These are phyloP conservation scores for Arion vulgaris DNA, from an alignment of 1,140 invertebrate species.

Conservation along the genomic window DNA sequence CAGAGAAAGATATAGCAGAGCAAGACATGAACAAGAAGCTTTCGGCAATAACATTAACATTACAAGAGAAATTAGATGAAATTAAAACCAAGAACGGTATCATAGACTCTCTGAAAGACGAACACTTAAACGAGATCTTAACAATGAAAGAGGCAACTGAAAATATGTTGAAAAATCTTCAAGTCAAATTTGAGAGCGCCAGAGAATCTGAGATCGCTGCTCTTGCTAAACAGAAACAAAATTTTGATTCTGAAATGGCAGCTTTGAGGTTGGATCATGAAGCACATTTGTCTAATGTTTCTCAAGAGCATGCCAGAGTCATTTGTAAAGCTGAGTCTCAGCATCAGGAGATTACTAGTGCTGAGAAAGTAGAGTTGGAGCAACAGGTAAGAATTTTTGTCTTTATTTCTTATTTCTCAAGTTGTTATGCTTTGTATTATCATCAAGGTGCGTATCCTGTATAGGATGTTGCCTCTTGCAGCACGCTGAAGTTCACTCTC, in stretches of 20 bases:
- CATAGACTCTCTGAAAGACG: background rate
- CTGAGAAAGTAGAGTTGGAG: background rate
- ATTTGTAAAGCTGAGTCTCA: background rate
- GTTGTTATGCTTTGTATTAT: too few relatives aligned
- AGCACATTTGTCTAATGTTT: background rate
- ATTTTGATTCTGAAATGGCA: background rate
- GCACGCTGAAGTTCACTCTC: too few relatives aligned
- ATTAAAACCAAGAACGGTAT: background rate
- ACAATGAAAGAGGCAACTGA: background rate
- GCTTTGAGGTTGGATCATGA: background rate
- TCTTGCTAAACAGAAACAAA: conserved; percentile 11
- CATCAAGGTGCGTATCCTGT: too few relatives aligned
- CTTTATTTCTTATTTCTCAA: background rate
- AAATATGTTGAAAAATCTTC: conserved; percentile 1
- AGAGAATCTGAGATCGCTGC: conserved; percentile 21
- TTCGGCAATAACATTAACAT: background rate
- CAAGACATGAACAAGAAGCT: background rate
- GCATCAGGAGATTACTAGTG: background rate
- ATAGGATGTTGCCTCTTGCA: too few relatives aligned
- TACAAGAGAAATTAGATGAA: background rate
- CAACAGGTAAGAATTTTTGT: background rate
- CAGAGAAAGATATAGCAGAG: background rate
- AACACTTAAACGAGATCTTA: background rate
- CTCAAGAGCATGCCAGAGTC: background rate
- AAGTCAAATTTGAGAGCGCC: conserved; percentile 14